Evolutionary conservation across 92 coral and sea anemone genomes (phyloP).

Genomic region (Epizoanthus ramosus): DNA sequence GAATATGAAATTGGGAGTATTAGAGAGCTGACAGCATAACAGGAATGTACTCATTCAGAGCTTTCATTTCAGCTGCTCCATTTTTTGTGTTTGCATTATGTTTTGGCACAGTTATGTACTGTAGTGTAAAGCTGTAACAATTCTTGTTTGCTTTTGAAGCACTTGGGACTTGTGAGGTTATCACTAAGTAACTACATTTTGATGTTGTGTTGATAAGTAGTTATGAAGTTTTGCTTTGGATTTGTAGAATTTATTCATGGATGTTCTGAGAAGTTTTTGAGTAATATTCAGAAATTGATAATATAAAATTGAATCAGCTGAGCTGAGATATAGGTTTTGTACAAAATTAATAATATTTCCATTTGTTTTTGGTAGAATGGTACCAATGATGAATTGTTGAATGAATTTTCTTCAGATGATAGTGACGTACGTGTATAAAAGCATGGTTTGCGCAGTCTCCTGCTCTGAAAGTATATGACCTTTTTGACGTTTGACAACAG

Average conservation of each 20-base stretch:
- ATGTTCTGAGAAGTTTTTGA: constrained; percentile 1
- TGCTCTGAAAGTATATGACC: background rate
- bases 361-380: background rate
- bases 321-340: background rate
- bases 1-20: background rate
- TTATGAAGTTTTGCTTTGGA: too few relatives aligned
- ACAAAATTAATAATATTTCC: background rate
- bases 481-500: background rate
- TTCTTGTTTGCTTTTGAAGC: too few relatives aligned
- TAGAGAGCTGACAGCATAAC: too few relatives aligned
- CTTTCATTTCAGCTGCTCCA: too few relatives aligned
- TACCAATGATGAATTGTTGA: background rate
- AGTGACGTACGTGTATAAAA: background rate
- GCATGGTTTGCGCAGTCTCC: too few relatives aligned
- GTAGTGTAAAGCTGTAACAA: too few relatives aligned
- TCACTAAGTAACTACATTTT: too few relatives aligned
- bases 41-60: too few relatives aligned
- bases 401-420: background rate
- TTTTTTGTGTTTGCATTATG: too few relatives aligned
- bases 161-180: too few relatives aligned
- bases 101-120: too few relatives aligned
- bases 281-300: background rate
- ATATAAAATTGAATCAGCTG: background rate
- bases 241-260: background rate
- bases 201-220: too few relatives aligned